Conservation (phyloP, 1,140 invertebrate genomes). For the Dendroctonus valens region DNA sequence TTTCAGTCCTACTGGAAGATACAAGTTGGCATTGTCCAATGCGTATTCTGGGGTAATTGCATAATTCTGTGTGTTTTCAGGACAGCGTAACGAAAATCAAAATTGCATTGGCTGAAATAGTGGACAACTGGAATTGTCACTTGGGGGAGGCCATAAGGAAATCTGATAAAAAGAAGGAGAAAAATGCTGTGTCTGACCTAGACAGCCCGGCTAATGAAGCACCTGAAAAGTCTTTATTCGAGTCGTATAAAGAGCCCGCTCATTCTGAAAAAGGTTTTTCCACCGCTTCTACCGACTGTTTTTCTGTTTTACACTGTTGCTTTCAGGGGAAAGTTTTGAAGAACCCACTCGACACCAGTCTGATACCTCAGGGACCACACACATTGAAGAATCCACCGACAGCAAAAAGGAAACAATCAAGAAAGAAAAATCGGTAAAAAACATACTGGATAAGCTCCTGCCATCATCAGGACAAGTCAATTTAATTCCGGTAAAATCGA, state of each 20-base stretch:
- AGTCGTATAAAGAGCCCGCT: not conserved
- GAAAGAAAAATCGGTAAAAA: slow-evolving; percentile 70
- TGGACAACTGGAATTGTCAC: slow-evolving; percentile 66
- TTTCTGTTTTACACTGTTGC: not conserved
- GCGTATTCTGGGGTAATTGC: not conserved
- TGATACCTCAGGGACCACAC: slow-evolving; percentile 44
- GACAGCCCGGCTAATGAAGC: slow-evolving; percentile 32
- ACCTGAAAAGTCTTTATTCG: slow-evolving; percentile 1
- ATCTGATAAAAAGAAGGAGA: slow-evolving; percentile 47
- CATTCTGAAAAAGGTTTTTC: slow-evolving; percentile 23
- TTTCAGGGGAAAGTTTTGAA: slow-evolving; percentile 19
- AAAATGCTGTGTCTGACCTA: slow-evolving; percentile 34
- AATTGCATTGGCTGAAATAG: slow-evolving; percentile 61
- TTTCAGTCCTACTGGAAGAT: slow-evolving; percentile 28
- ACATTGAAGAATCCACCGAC: slow-evolving; percentile 43
- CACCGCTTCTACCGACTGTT: too few relatives aligned
- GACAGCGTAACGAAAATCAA: slow-evolving; percentile 66
- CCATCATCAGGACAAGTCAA: slow-evolving; percentile 51
- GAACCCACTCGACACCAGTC: slow-evolving; percentile 51
- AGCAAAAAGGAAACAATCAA: slow-evolving; percentile 53
- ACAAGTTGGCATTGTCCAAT: not conserved
- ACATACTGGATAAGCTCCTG: slow-evolving; percentile 66
- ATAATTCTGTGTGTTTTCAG: slow-evolving; percentile 12
- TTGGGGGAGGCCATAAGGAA: slow-evolving; percentile 46
- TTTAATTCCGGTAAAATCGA: slow-evolving; percentile 51